phyloP scores from a whole-genome alignment of 2,888 invertebrate genomes.

The Trimorus sp. region DNA sequence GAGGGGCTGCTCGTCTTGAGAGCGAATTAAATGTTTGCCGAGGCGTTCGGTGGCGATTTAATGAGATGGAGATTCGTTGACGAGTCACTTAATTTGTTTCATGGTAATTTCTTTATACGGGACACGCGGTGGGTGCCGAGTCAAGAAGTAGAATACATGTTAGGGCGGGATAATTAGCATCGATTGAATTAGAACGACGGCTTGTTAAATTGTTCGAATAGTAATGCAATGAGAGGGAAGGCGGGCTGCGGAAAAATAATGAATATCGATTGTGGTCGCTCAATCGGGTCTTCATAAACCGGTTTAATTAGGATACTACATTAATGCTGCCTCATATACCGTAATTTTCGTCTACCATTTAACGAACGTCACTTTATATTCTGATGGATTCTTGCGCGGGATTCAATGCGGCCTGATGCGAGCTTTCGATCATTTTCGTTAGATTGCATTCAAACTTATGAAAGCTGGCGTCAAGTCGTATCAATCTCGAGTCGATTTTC shows the following conservation, averaged over 20 bases:
- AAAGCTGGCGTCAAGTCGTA: slow-evolving; percentile 28
- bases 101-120: no score
- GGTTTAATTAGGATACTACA: slow-evolving; percentile 6
- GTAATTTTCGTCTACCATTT: slow-evolving; percentile 8
- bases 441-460: slow-evolving; percentile 35
- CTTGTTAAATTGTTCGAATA: neutral
- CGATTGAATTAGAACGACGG: slow-evolving; percentile 8
- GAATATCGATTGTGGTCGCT: slow-evolving; percentile 17
- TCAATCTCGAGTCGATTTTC: slow-evolving; percentile 27
- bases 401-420: slow-evolving; percentile 1
- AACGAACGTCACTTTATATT: neutral
- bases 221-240: slow-evolving; percentile 1
- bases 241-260: neutral
- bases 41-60: slow-evolving; percentile 7
- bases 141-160: no score
- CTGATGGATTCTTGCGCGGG: slow-evolving; percentile 6
- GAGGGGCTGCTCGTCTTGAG: slow-evolving; percentile 2
- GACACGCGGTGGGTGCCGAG: no score
- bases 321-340: neutral
- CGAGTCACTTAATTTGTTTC: no score
- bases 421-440: slow-evolving; percentile 27
- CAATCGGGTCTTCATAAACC: neutral
- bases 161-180: slow-evolving; percentile 10
- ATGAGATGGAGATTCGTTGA: neutral
- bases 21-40: slow-evolving; percentile 9